Base-by-base conservation (phyloP, 2,888 invertebrate species). In the Drosophila meridiana region DNA sequence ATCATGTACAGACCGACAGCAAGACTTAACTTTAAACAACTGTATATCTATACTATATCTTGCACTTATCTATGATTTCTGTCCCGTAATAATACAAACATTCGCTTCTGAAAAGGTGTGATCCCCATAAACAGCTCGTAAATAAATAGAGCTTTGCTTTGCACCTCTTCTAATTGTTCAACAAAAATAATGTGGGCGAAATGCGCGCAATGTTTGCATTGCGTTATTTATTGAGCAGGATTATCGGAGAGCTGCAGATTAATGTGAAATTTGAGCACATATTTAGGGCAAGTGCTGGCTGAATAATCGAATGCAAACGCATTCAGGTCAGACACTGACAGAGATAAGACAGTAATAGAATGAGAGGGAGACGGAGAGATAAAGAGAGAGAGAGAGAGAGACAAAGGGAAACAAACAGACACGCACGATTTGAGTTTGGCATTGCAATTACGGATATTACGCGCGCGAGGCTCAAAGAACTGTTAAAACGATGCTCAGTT, bases 391-490 rank as follows among this genome's bases (percentile, higher is more conserved):
- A 43, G 67, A 0, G 8, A 4, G 30, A 14, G 34, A 9, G 11
- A 5, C 11, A 50, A 28, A 28, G 26, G 26, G 40, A 28, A n/a
- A 26, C 28, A 52, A 20, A 13, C 4, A 45, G 40, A 6, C 57
- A 68, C 66, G 60, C 52, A 55, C 60, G 53, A 61, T 66, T 55
- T 55, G 13, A 42, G 48, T 70, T 70, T 68, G 71, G 62, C 43
- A 63, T 66, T 66, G 75, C 78, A 78, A 78, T 78, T 78, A 78
- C 70, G 55, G 40, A 63, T 66, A 78, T 78, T 69, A 66, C 45
- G 56, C 59, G 75, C 38, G 47, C 78, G 43, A 45, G 63, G 55
- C 70, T 58, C 57, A 55, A 61, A 73, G 66, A 56, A 47, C 43
- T 30, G 66, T 69, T 69, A 68, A 70, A 73, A 34, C 61, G 55